A percentile compares a stretch with the other conserved stretches of the same genome.
These are phyloP conservation scores for Metaphire vulgaris DNA, from an alignment of 1,140 invertebrate genomes.

Conservation along the genomic window DNA sequence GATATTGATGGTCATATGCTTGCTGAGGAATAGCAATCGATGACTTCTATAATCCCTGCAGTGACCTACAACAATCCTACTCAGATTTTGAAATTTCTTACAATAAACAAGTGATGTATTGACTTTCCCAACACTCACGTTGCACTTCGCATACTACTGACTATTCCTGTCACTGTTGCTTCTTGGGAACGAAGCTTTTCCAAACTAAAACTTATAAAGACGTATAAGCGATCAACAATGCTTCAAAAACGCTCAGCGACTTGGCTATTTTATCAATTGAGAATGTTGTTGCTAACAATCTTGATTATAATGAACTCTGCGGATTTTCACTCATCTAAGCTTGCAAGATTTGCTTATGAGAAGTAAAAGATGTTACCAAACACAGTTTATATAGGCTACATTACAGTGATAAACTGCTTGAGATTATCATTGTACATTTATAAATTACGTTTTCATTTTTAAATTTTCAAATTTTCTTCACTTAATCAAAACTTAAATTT, in stretches of 20 bases:
- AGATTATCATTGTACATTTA: too few species aligned
- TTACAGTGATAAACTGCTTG: too few species aligned
- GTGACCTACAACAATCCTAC: background rate
- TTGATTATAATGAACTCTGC: background rate
- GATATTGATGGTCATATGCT: background rate
- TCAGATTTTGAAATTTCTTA: background rate
- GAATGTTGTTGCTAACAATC: background rate
- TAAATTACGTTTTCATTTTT: too few species aligned
- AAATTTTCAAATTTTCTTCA: too few species aligned
- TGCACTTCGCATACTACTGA: background rate
- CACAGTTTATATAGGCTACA: constrained; percentile 29
- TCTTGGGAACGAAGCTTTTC: background rate
- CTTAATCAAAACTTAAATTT: too few species aligned
- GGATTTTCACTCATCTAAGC: background rate
- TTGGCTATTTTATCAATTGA: background rate
- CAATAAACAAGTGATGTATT: background rate
- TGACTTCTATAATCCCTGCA: constrained; percentile 1
- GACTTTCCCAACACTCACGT: background rate
- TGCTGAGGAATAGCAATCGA: background rate
- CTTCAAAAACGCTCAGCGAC: background rate
- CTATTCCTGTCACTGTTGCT: background rate
- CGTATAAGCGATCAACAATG: background rate
- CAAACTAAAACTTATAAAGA: background rate
- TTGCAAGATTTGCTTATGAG: constrained; percentile 7
- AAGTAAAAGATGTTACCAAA: constrained; percentile 23